phyloP scores from a whole-genome alignment of 2,888 invertebrate genomes.

The Orchesella flavescens region DNA sequence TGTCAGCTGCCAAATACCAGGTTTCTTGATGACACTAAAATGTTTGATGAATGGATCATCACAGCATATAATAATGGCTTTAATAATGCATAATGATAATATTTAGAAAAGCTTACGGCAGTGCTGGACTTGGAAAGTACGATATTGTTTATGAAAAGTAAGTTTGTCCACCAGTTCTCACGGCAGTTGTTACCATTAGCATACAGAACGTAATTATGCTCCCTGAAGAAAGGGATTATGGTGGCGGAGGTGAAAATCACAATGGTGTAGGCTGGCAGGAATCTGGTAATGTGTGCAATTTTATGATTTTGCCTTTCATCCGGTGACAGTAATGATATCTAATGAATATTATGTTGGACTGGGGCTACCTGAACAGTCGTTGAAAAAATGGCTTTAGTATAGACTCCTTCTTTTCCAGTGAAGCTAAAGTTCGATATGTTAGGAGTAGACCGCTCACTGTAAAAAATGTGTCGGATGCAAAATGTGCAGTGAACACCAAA shows the following conservation, averaged over 20 bases:
- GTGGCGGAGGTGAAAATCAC: constrained; percentile 67
- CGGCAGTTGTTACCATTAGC: constrained; percentile 38
- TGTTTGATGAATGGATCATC: not conserved
- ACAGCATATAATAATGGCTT: not conserved
- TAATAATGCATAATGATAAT: not conserved
- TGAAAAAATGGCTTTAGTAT: constrained; percentile 77
- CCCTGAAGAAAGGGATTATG: constrained; percentile 56
- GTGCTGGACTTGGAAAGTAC: not conserved
- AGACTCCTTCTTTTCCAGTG: constrained; percentile 74
- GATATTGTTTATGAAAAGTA: constrained; percentile 70
- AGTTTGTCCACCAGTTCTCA: constrained; percentile 69
- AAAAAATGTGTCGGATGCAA: constrained; percentile 81
- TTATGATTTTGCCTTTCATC: constrained; percentile 4
- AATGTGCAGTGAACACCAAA: constrained; percentile 78
- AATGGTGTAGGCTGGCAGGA: constrained; percentile 68
- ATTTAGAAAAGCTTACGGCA: not conserved
- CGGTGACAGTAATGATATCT: not conserved
- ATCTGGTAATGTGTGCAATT: constrained; percentile 30
- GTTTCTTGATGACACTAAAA: constrained; percentile 64
- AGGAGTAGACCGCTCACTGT: constrained; percentile 79
- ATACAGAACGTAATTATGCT: constrained; percentile 51
- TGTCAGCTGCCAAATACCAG: constrained; percentile 68
- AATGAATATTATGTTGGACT: not conserved
- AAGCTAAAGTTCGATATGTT: constrained; percentile 75
- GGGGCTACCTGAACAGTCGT: constrained; percentile 79